phyloP scores from a whole-genome alignment of 1,140 invertebrate genomes.

The Drosophila lacertosa region DNA sequence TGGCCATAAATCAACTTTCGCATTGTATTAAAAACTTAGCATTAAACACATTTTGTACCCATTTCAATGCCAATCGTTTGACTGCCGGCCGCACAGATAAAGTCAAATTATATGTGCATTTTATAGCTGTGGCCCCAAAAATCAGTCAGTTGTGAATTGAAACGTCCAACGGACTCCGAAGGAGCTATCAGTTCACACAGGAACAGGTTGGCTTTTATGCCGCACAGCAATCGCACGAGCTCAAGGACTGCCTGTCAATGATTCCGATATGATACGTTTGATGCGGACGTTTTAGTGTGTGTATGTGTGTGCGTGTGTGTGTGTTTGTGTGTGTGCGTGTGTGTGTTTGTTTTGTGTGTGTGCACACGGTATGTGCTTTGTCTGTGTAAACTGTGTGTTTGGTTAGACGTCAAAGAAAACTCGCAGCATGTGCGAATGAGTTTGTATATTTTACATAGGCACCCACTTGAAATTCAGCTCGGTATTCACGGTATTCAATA shows the following conservation, averaged over 20 bases:
- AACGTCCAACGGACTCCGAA: conserved; percentile 12
- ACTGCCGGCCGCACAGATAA: conserved; percentile 61
- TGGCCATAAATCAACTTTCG: conserved; percentile 38
- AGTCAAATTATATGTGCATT: conserved; percentile 68
- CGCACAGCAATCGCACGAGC: conserved; percentile 36
- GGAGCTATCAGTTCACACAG: neutral
- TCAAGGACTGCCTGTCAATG: conserved; percentile 54
- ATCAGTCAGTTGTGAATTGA: conserved; percentile 45
- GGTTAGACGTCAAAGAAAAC: conserved; percentile 15
- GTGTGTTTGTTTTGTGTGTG: neutral
- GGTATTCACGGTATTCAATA: conserved; percentile 9
- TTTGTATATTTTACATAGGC: neutral
- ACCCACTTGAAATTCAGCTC: conserved; percentile 3
- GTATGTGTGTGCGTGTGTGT: neutral
- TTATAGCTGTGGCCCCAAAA: conserved; percentile 33
- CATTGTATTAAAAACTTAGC: conserved; percentile 37
- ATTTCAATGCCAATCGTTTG: conserved; percentile 66
- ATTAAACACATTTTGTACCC: conserved; percentile 38
- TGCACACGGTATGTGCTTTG: conserved; percentile 12
- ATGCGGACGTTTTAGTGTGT: neutral
- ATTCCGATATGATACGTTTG: conserved; percentile 25
- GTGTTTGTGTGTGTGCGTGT: neutral
- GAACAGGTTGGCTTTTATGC: conserved; percentile 29
- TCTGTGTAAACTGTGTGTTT: neutral
- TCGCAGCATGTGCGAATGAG: conserved; percentile 3